Percentiles rank a stretch among this genome's conserved stretches.
phyloP scores from a whole-genome alignment of 2,113 vertebrate genomes.

The Callithrix jacchus region DNA sequence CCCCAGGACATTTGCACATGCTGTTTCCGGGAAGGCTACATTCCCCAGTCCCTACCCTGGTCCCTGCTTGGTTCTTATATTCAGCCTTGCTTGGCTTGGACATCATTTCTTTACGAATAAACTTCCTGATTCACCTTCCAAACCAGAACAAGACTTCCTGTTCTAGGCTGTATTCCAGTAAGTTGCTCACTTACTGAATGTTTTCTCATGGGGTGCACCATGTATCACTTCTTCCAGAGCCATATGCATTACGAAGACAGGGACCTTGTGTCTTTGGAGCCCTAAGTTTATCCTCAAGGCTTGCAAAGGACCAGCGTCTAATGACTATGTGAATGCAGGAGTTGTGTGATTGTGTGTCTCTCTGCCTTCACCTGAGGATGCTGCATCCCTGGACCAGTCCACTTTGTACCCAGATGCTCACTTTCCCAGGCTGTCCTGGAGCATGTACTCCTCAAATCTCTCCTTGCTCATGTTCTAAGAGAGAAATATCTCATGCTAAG shows the following conservation, averaged over 20 bases:
- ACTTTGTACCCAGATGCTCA: neutral
- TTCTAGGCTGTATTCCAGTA: neutral
- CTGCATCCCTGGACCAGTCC: neutral
- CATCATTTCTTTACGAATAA: neutral
- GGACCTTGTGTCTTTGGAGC: no score
- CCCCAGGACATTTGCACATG: neutral
- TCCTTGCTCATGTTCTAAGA: neutral
- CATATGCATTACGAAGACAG: neutral
- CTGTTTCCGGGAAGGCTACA: accelerated
- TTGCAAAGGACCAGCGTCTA: neutral
- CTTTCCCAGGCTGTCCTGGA: neutral
- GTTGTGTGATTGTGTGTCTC: neutral
- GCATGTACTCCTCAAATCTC: neutral
- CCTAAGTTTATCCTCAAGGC: neutral
- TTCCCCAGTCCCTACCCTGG: neutral
- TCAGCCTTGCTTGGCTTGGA: neutral
- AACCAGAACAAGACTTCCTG: neutral
- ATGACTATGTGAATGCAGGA: neutral
- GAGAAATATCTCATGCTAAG: neutral
- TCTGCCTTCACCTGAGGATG: no score
- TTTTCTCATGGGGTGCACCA: neutral
- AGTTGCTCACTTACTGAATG: neutral
- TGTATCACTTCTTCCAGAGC: neutral
- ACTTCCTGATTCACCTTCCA: neutral
- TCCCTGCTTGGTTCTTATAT: neutral